A percentile compares a stretch with the other conserved stretches of the same genome.
These are phyloP conservation scores for Catharus bicknelli DNA, from an alignment of 2,113 vertebrate genomes.

Conservation along the genomic window DNA sequence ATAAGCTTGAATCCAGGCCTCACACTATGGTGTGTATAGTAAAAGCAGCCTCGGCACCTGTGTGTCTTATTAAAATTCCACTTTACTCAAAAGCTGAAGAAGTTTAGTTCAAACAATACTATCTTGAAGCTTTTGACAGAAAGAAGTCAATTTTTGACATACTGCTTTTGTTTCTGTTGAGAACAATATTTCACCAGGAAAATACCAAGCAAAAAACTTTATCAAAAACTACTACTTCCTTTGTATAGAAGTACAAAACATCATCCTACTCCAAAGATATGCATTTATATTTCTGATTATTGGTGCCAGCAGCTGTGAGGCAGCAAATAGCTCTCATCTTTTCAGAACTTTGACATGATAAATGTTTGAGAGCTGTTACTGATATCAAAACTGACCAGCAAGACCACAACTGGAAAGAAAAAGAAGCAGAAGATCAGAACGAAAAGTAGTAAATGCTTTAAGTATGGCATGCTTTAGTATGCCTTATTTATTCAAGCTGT, in stretches of 20 bases:
- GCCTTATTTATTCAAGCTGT: background rate
- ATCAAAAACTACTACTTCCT: background rate
- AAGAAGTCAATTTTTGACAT: background rate
- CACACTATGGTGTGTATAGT: too few relatives aligned
- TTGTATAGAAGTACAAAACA: background rate
- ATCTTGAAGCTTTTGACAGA: background rate
- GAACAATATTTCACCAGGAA: background rate
- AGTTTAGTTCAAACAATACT: background rate
- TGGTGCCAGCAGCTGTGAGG: background rate
- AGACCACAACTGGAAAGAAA: background rate
- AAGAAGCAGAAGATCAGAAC: background rate
- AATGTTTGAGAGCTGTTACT: background rate
- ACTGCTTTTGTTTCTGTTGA: background rate
- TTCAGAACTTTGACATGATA: background rate
- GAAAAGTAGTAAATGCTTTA: background rate
- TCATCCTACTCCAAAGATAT: fast-evolving
- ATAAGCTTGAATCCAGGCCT: background rate
- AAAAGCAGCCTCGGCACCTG: background rate
- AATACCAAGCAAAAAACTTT: background rate
- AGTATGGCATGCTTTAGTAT: background rate
- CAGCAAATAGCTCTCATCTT: background rate
- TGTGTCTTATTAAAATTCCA: background rate
- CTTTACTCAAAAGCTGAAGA: background rate
- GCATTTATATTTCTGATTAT: background rate
- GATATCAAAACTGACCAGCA: background rate